Percentiles rank a stretch among this genome's conserved stretches.
phyloP scores from a whole-genome alignment of 2,797 vertebrate species.

The Tolypeutes matacus region DNA sequence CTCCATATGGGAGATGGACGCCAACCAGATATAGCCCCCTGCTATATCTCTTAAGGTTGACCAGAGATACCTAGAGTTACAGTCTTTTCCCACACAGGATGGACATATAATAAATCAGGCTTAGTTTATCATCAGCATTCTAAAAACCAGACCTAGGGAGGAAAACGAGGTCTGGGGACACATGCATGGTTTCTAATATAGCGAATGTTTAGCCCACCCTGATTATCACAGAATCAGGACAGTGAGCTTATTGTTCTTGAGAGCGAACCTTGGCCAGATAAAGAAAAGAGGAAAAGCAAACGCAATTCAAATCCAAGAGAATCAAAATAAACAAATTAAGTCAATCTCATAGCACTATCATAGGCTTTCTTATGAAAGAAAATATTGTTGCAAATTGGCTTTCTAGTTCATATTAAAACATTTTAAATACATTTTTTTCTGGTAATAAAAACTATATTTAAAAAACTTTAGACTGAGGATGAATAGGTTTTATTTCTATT shows the following conservation, averaged over 20 bases:
- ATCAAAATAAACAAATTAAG: neutral
- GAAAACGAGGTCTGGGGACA: no score
- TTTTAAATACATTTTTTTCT: neutral
- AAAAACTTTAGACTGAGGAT: neutral
- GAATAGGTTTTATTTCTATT: neutral
- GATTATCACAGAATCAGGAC: no score
- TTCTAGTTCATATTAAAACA: constrained; percentile 38
- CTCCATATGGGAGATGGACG: no score
- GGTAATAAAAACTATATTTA: constrained; percentile 40
- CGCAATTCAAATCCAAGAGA: constrained; percentile 15
- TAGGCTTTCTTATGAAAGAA: neutral
- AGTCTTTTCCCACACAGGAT: no score
- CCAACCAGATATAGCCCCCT: no score
- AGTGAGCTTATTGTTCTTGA: neutral
- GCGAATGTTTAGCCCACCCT: no score
- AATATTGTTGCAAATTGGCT: neutral
- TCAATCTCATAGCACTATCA: neutral
- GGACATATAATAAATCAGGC: no score
- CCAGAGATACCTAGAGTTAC: no score
- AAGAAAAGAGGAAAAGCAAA: neutral
- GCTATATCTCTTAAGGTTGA: no score
- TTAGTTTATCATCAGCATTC: no score
- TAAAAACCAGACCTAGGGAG: no score
- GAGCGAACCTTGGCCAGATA: neutral
- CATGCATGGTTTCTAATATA: no score